Base-by-base conservation (phyloP, 2,888 invertebrate genomes). In the Tuta absoluta region DNA sequence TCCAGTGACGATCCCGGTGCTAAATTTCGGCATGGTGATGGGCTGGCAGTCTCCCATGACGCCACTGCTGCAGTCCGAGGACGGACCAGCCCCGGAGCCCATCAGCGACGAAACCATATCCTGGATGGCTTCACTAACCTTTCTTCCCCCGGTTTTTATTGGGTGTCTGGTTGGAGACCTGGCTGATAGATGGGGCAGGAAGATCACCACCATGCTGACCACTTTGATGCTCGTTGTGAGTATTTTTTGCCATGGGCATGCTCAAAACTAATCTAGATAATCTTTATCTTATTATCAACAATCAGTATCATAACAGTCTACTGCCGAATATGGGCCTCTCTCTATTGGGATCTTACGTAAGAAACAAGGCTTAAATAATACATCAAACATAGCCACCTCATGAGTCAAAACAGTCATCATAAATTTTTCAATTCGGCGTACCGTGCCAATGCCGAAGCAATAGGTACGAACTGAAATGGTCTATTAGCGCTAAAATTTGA, bases 21-120 rank as follows among this genome's bases (percentile, higher is more conserved):
- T 93, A 63, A 92, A 91, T 76, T 90, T 93, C 78, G 93, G 93
- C 1, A 92, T 92, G 82, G 83, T 92, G 66, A 87, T 92, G 76
- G 93, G 93, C 0, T 93, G 93, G 93, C 90, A 93, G 70, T 93
- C 93, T 0, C 93, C 93, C 1, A 92, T 93, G 83, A 88, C 93
- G 1, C 90, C 92, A 0, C 80, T 92, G 37, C 86, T 93, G 12
- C 87, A 92, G 72, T 82, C 88, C 0, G 73, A 77, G 0, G 72
- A 78, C n/a, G 90, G 92, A 0, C 92, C 93, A 0, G 86, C 92
- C 0, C 92, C 91, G 0, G 84, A 85, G 24, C 87, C 90, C 0
- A 85, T 93, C 72, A 83, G 86, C 0, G 87, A 91, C 68, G 88
- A 92, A 58, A 88, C 89, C 56, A 87, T 92, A 28, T 92, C 93